phyloP scores from a whole-genome alignment of 1,140 invertebrate species.

The Zaprionus tsacasi region DNA sequence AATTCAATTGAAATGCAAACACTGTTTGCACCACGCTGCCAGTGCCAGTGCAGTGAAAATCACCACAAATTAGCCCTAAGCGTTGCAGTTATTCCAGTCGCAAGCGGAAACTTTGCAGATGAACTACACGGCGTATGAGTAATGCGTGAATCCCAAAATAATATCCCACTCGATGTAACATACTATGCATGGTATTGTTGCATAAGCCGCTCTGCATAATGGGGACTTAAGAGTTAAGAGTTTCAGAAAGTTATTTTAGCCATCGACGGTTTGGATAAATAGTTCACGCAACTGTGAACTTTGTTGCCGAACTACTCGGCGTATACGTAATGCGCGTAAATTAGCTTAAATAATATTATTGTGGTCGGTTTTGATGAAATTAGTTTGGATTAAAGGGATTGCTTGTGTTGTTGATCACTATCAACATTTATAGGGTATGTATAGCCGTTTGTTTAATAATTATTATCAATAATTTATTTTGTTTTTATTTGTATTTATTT shows the following conservation, averaged over 20 bases:
- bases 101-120: not conserved
- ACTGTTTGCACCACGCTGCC: not conserved
- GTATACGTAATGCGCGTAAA: not conserved
- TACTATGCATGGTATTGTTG: not conserved
- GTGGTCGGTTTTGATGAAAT: not conserved
- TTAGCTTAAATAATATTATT: not conserved
- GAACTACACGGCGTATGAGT: slow-evolving; percentile 7
- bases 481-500: no score
- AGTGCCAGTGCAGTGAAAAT: not conserved
- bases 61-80: slow-evolving; percentile 25
- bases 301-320: not conserved
- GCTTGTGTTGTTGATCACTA: not conserved
- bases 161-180: not conserved
- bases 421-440: no score
- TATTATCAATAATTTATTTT: no score
- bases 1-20: slow-evolving; percentile 62
- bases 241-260: not conserved
- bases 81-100: slow-evolving; percentile 3
- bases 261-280: not conserved
- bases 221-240: not conserved
- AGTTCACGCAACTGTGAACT: not conserved
- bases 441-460: no score
- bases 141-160: not conserved
- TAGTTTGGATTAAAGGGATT: not conserved
- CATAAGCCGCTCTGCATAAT: not conserved